These are phyloP conservation scores for Caloenas nicobarica DNA, from an alignment of 2,113 vertebrate species.

Conservation along the genomic window DNA sequence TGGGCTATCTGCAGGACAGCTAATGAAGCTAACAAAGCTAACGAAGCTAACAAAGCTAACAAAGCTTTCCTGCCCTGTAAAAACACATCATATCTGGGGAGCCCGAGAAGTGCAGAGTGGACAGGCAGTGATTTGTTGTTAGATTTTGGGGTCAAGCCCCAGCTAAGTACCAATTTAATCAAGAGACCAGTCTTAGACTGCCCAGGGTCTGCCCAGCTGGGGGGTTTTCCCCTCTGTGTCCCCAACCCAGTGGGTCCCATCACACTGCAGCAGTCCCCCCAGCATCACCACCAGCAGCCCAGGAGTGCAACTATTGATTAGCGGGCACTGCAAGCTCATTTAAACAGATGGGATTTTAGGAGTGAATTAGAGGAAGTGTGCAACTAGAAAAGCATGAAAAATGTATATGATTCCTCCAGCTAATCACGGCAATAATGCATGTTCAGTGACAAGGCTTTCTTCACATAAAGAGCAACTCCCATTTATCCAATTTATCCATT, in stretches of 20 bases:
- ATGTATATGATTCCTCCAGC: conserved; percentile 5
- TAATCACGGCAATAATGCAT: conserved; percentile 62
- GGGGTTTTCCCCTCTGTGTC: not conserved
- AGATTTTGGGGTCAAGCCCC: not conserved
- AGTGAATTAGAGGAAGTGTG: not conserved
- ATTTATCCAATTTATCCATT: conserved; percentile 54
- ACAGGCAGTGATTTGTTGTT: not conserved
- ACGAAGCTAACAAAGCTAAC: not conserved
- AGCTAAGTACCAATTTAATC: not conserved
- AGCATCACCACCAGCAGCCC: not conserved
- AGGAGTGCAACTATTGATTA: not conserved
- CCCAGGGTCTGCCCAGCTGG: not conserved
- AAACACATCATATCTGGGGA: rapidly evolving
- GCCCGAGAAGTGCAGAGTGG: not conserved
- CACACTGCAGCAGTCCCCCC: rapidly evolving
- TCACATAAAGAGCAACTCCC: not conserved
- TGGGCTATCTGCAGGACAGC: too few species aligned
- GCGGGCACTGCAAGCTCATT: not conserved
- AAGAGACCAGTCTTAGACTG: not conserved
- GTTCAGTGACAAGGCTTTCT: conserved; percentile 52
- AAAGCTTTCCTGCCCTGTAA: not conserved
- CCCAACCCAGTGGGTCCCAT: rapidly evolving
- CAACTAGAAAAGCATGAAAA: conserved; percentile 39
- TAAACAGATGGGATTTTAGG: conserved; percentile 25
- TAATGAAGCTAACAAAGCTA: too few species aligned